phyloP scores from a whole-genome alignment of 53 echinoderm and acorn worm species.

The Crossaster papposus region DNA sequence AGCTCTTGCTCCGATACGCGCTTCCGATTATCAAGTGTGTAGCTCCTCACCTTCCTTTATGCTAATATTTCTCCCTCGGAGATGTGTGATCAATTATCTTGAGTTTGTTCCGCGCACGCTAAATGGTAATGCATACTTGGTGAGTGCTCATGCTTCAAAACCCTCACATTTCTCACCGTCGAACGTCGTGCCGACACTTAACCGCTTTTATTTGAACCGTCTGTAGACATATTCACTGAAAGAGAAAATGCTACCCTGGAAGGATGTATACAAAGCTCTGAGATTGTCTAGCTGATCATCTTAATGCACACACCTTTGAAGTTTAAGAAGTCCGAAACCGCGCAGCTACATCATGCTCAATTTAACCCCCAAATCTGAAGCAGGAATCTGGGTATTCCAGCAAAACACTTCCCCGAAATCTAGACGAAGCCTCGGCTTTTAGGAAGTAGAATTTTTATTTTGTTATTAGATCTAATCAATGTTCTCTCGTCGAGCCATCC shows the following conservation, averaged over 20 bases:
- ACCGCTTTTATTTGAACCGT: neutral
- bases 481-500: neutral
- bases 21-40: slow-evolving; percentile 17
- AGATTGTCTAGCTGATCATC: neutral
- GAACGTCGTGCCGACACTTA: slow-evolving; percentile 8
- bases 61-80: slow-evolving; percentile 38
- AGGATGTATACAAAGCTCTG: slow-evolving; percentile 13
- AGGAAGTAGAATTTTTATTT: slow-evolving; percentile 2
- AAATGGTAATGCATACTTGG: slow-evolving; percentile 13
- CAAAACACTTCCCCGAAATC: neutral
- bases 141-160: neutral
- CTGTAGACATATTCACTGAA: neutral
- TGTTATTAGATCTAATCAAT: neutral
- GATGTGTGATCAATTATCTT: slow-evolving; percentile 45
- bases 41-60: neutral
- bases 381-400: neutral
- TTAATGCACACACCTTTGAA: slow-evolving; percentile 1
- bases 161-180: neutral
- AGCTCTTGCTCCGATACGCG: neutral
- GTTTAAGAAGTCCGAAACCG: slow-evolving; percentile 19
- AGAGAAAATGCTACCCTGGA: slow-evolving; percentile 6
- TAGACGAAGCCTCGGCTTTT: neutral
- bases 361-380: slow-evolving; percentile 33
- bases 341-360: slow-evolving; percentile 37
- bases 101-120: slow-evolving; percentile 19